phyloP scores from a whole-genome alignment of 1,140 invertebrate genomes.

The Procambarus clarkii region DNA sequence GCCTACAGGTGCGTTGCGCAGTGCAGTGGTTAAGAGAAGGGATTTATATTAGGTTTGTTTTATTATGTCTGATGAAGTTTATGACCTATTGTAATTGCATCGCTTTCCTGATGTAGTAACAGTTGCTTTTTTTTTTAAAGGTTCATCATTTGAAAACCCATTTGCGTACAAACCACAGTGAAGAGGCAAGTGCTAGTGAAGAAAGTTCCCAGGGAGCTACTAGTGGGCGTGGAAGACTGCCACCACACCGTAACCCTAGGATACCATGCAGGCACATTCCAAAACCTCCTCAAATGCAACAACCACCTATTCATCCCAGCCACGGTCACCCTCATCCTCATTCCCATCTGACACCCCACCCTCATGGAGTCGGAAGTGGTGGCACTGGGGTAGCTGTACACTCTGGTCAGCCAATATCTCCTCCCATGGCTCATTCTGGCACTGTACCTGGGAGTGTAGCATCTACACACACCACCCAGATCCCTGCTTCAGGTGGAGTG shows the following conservation, averaged over 20 bases:
- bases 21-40: no score
- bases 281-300: slow-evolving; percentile 47
- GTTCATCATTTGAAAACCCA: slow-evolving; percentile 66
- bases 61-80: no score
- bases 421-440: slow-evolving; percentile 53
- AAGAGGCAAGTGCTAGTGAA: slow-evolving; percentile 39
- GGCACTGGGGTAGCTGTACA: slow-evolving; percentile 16
- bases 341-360: slow-evolving; percentile 38
- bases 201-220: slow-evolving; percentile 29
- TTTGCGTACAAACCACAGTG: slow-evolving; percentile 51
- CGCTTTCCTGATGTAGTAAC: no score
- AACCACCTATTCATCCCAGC: slow-evolving; percentile 21
- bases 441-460: slow-evolving; percentile 37
- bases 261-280: slow-evolving; percentile 26
- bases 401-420: slow-evolving; percentile 43
- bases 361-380: slow-evolving; percentile 15
- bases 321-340: slow-evolving; percentile 38
- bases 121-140: background rate
- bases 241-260: slow-evolving; percentile 45
- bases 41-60: no score
- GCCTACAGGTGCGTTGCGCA: no score
- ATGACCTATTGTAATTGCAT: background rate
- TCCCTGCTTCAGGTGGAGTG: slow-evolving; percentile 33
- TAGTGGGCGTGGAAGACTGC: slow-evolving; percentile 29
- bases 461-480: slow-evolving; percentile 44